Evolutionary conservation across 2,113 vertebrate genomes (phyloP), one percentile per base, ranked within the genome.

Genomic region (Petrocephalus microphthalmus): DNA sequence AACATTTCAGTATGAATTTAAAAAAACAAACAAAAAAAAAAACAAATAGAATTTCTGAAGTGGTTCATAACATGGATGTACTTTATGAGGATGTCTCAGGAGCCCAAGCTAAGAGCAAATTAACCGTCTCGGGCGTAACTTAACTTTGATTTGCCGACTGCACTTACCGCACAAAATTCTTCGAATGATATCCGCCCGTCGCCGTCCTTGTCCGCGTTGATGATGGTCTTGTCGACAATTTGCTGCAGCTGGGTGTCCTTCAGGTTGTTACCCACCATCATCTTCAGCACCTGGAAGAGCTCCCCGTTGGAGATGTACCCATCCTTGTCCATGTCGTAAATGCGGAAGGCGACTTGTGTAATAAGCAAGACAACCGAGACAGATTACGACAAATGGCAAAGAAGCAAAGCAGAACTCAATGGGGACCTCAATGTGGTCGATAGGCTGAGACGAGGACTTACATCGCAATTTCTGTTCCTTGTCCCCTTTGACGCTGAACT

Each of bases 261-360:
- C 92, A 98, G 95, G 94, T 98, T 98, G 95, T 97, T 97, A 90
- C 97, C 97, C 91, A 97, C 97, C 97, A 98, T 98, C 97, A 98
- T 98, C 94, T 98, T 98, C 92, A 98, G 94, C 91, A 98, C 97
- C 92, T 98, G 97, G 95, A 98, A 98, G 89, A 98, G 97, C 91
- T 98, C 97, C 19, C 97, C 97, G 53, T 98, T 97, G 91, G 97
- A 98, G 93, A 98, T 98, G 91, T 97, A 98, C 22, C 97, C 97
- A 86, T 98, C 97, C 92, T 97, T 98, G 94, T 98, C 97, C 97
- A 98, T 97, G 91, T 97, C 97, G 51, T 97, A 97, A 92, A 98
- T 98, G 88, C 97, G 96, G 91, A 98, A 97, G 90, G 97, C 97
- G 93, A 98, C 97, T 97, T 90, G 53, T 57, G 15, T 60, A 52